A percentile compares a stretch with the other conserved stretches of the same genome.
phyloP scores from a whole-genome alignment of 2,113 vertebrate genomes.

The Mohoua ochrocephala region DNA sequence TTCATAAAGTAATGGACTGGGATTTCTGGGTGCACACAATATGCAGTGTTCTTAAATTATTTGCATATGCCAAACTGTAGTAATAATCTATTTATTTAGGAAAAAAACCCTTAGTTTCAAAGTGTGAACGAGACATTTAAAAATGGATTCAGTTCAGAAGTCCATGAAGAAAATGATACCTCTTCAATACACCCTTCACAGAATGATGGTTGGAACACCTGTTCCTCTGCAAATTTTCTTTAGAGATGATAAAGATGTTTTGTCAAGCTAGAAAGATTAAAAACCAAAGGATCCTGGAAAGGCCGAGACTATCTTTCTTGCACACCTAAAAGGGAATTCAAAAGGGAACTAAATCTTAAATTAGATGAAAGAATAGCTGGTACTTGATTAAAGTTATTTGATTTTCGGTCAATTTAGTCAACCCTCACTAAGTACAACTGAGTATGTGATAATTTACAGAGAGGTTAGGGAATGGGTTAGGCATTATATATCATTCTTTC shows the following conservation, averaged over 20 bases:
- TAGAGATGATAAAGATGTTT: background rate
- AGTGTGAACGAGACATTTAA: background rate
- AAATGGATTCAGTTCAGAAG: background rate
- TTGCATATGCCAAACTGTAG: background rate
- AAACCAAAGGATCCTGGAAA: background rate
- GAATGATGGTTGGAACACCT: background rate
- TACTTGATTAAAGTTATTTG: background rate
- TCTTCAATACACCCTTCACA: background rate
- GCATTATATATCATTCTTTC: background rate
- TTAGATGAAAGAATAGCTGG: background rate
- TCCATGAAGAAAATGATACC: background rate
- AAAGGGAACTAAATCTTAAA: background rate
- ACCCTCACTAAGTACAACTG: background rate
- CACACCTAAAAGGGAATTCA: background rate
- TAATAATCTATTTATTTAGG: background rate
- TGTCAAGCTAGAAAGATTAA: background rate
- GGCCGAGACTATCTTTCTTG: background rate
- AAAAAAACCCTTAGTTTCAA: rapidly evolving
- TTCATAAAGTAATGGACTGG: background rate
- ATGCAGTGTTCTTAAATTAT: background rate
- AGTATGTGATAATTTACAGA: background rate
- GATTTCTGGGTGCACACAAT: background rate
- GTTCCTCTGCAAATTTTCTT: background rate
- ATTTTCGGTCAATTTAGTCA: background rate
- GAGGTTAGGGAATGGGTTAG: background rate